Conservation (phyloP, 2,113 vertebrate species). For the Ptychochromis oligacanthus region DNA sequence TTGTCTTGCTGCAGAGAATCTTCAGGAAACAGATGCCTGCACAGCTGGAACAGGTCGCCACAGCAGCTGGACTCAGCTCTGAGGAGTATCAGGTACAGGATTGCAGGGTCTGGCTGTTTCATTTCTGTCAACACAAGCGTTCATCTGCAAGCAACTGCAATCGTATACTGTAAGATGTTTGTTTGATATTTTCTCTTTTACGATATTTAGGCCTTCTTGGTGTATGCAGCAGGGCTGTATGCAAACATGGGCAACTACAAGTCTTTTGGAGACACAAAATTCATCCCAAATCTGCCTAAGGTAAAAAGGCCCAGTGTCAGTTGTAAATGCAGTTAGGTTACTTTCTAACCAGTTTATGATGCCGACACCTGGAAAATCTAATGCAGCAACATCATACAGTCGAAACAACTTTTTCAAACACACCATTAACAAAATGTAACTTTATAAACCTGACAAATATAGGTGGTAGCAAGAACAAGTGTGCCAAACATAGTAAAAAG, state of each 20-base stretch:
- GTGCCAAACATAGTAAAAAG: not conserved
- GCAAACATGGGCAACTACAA: constrained; percentile 98
- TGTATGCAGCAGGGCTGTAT: constrained; percentile 90
- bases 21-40: constrained; percentile 85
- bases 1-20: constrained; percentile 85
- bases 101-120: no score
- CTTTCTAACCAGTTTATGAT: not conserved
- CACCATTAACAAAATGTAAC: not conserved
- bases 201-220: constrained; percentile 85
- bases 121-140: not conserved
- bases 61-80: constrained; percentile 80
- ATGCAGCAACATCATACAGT: not conserved
- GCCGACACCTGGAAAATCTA: not conserved
- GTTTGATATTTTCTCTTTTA: not conserved
- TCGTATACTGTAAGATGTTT: not conserved
- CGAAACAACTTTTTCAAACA: not conserved
- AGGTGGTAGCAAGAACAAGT: not conserved
- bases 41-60: constrained; percentile 80
- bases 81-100: constrained; percentile 91
- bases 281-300: constrained; percentile 89
- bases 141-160: not conserved
- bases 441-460: not conserved
- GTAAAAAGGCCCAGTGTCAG: constrained; percentile 63
- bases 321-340: not conserved
- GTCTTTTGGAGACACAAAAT: constrained; percentile 94